Conservation (phyloP, 2,888 invertebrate genomes). For the Venustoraphidia nigricollis region DNA sequence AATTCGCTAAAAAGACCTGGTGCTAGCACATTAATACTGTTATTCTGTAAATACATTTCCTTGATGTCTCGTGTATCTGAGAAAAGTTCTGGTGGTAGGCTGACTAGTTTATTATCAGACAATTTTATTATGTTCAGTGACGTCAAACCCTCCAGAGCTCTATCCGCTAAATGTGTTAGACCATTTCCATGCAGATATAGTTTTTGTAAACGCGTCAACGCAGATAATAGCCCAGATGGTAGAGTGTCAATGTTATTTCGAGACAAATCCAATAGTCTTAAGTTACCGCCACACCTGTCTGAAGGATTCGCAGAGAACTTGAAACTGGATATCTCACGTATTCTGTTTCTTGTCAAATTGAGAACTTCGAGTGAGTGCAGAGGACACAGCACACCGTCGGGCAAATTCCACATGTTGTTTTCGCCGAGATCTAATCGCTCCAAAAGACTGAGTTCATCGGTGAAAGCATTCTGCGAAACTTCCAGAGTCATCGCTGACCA, state of each 20-base stretch:
- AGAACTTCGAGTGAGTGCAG: constrained; percentile 55
- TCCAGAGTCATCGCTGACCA: constrained; percentile 70
- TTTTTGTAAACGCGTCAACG: constrained; percentile 52
- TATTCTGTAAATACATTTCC: constrained; percentile 69
- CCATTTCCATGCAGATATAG: constrained; percentile 64
- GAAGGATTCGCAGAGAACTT: constrained; percentile 46
- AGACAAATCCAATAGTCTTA: constrained; percentile 57
- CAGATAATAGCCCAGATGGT: constrained; percentile 54
- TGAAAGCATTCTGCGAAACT: constrained; percentile 57
- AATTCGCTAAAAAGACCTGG: constrained; percentile 66
- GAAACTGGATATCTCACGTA: constrained; percentile 59
- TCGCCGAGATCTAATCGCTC: constrained; percentile 61
- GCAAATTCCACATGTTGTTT: constrained; percentile 67
- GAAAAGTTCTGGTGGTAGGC: constrained; percentile 69
- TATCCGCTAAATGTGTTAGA: constrained; percentile 58
- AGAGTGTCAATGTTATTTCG: constrained; percentile 63
- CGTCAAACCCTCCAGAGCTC: constrained; percentile 59
- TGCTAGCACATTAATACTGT: constrained; percentile 64
- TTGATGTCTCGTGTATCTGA: constrained; percentile 60
- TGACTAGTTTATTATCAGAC: constrained; percentile 64
- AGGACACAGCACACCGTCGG: constrained; percentile 63
- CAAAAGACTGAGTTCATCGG: constrained; percentile 53
- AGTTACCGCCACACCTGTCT: constrained; percentile 53
- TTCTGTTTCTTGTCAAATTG: constrained; percentile 64
- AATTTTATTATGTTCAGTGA: constrained; percentile 59